Evolutionary conservation across 2,113 vertebrate genomes (phyloP), one percentile per base, ranked within the genome.

Genomic region (Orcinus orca): DNA sequence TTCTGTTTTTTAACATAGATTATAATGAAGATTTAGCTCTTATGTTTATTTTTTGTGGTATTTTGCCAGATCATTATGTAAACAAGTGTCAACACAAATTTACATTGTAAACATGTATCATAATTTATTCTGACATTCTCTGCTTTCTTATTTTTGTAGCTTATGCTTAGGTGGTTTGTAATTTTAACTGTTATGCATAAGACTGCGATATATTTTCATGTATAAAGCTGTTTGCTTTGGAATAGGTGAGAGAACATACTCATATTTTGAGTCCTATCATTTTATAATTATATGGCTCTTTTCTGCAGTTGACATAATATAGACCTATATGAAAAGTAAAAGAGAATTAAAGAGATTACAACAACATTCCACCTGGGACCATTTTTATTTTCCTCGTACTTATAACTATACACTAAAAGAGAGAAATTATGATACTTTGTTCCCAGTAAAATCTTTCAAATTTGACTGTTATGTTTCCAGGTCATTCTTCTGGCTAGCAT

Each of bases 321-420:
- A 21, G 17, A 71, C 53, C 1, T 96, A 2, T 53, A 33, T 79
- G 25, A 67, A 95, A 96, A 93, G 18, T 12, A 82, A 92, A 93
- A 62, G 53, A 83, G 53, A 96, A 70, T 68, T 70, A 90, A 79
- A 91, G 58, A 71, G 13, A 38, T 88, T 90, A 88, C 20, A 74
- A 47, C 79, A 88, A 8, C 9, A 60, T 85, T 94, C 9, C 10
- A 87, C 23, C 12, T 79, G 74, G 20, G 29, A 73, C 44, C 33
- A 55, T 90, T 86, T 92, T 95, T 71, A 77, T 84, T 94, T 81
- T 95, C 63, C 90, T 97, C 85, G 8, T 73, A 76, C 88, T 86
- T 96, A 63, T 65, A n/a, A 26, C 36, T 92, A 3, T 80, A 71
- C 85, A 47, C 29, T 86, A 79, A 71, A 79, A 65, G 36, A 65